Evolutionary conservation across 1,140 invertebrate genomes (phyloP), one percentile per base, ranked within the genome.

Genomic region (Polypedilum pembai): DNA sequence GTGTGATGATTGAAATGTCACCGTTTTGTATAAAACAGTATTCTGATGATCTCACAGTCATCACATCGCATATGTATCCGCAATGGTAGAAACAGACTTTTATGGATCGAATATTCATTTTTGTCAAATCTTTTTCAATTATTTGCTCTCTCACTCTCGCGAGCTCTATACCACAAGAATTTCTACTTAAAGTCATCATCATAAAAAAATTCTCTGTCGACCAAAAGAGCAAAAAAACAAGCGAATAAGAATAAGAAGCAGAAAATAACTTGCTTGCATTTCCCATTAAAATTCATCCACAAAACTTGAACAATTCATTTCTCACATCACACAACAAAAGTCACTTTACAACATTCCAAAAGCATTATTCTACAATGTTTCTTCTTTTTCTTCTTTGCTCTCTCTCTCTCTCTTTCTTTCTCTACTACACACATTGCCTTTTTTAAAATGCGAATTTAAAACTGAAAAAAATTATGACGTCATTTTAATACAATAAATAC

Each of bases 251-350:
- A 56, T 4, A 15, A 56, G n/a, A 56, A 56, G n/a, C n/a, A n/a
- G n/a, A 56, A n/a, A 56, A 56, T 56, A 56, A 56, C 45, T 56
- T 56, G 45, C 45, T 56, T 56, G 45, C 45, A 56, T 56, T 56
- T 56, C 45, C 45, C 45, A 56, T 56, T 56, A 56, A 56, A 56
- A 56, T 56, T 56, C 45, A 56, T 56, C 45, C 45, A 56, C 45
- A 56, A 56, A 56, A 56, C 45, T 56, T 56, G 45, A 56, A 56
- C 45, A 56, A 56, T 56, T 56, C 45, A 56, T 56, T 56, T 56
- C 45, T 56, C 45, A 56, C 45, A 56, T 56, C 45, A 56, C 45
- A 56, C 45, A 33, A 33, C 24, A 56, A 56, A 56, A 56, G 45
- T 56, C 12, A 56, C 45, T 56, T 56, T 56, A 56, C 45, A 56